These are phyloP conservation scores for Tenualosa ilisha DNA, from an alignment of 2,797 vertebrate species.

Conservation along the genomic window DNA sequence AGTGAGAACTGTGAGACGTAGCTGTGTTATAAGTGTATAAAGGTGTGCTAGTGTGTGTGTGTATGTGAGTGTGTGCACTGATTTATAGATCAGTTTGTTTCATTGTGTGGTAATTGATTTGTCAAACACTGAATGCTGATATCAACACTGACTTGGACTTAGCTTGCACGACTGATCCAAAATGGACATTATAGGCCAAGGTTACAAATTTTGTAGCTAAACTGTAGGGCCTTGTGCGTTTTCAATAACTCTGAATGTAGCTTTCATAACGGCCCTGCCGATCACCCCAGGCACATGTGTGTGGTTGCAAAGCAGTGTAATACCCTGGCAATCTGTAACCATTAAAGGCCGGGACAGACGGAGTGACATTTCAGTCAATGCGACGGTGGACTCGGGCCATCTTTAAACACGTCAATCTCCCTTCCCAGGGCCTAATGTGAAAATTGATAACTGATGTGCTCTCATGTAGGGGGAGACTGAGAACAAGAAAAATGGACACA, in stretches of 20 bases:
- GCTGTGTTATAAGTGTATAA: constrained; percentile 21
- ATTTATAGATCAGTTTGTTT: constrained; percentile 6
- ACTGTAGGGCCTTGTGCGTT: background rate
- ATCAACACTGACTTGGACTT: background rate
- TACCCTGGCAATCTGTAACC: constrained; percentile 37
- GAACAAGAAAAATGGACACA: constrained; percentile 34
- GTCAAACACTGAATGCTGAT: background rate
- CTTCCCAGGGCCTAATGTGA: constrained; percentile 32
- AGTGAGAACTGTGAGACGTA: constrained; percentile 20
- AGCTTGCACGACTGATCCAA: background rate
- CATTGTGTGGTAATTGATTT: constrained; percentile 16
- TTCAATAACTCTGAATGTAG: background rate
- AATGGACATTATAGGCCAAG: background rate
- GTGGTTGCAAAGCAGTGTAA: constrained; percentile 31
- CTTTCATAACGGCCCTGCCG: background rate
- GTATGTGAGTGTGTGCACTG: background rate
- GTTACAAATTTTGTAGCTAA: background rate
- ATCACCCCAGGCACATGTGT: constrained; percentile 5
- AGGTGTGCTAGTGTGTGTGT: background rate
- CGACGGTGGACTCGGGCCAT: constrained; percentile 10
- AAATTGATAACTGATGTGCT: constrained; percentile 40
- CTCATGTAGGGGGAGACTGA: constrained; percentile 9
- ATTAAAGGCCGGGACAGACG: constrained; percentile 32
- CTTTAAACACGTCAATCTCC: constrained; percentile 36
- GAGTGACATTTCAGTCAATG: constrained; percentile 43